These are phyloP conservation scores for Lasioglossum villosulum DNA, from an alignment of 2,888 invertebrate species.

Conservation along the genomic window DNA sequence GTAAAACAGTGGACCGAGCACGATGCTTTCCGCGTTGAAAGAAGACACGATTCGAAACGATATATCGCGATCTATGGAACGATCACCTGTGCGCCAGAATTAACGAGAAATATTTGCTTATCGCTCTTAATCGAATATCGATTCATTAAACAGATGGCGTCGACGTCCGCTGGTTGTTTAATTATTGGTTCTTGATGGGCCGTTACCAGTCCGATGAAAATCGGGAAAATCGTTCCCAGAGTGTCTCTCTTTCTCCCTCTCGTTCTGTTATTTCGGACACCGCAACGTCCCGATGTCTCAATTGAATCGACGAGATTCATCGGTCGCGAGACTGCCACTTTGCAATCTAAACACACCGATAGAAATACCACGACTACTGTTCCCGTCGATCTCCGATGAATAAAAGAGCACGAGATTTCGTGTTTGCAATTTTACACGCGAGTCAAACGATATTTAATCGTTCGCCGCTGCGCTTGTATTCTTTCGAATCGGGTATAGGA, in stretches of 20 bases:
- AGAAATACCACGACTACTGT: not conserved
- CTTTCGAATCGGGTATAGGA: not conserved
- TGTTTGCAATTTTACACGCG: not conserved
- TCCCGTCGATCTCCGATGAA: not conserved
- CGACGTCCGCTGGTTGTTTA: constrained; percentile 38
- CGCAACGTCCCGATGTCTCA: not conserved
- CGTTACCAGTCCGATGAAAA: constrained; percentile 11
- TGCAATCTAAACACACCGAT: not conserved
- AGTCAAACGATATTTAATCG: not conserved
- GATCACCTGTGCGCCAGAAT: constrained; percentile 23
- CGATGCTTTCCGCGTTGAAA: not conserved
- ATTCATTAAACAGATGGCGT: constrained; percentile 51
- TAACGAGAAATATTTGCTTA: constrained; percentile 44
- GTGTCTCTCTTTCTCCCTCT: not conserved
- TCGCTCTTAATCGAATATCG: constrained; percentile 53
- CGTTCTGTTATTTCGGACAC: not conserved
- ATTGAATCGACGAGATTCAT: not conserved
- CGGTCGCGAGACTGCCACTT: not conserved
- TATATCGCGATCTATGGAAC: constrained; percentile 23
- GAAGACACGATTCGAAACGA: not conserved
- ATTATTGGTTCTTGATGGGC: constrained; percentile 33
- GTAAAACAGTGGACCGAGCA: not conserved
- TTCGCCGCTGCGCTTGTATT: not conserved
- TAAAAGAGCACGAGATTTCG: not conserved
- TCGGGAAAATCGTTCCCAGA: not conserved